Conservation (phyloP, 2,113 vertebrate genomes). For the Pachypanchax playfairii region DNA sequence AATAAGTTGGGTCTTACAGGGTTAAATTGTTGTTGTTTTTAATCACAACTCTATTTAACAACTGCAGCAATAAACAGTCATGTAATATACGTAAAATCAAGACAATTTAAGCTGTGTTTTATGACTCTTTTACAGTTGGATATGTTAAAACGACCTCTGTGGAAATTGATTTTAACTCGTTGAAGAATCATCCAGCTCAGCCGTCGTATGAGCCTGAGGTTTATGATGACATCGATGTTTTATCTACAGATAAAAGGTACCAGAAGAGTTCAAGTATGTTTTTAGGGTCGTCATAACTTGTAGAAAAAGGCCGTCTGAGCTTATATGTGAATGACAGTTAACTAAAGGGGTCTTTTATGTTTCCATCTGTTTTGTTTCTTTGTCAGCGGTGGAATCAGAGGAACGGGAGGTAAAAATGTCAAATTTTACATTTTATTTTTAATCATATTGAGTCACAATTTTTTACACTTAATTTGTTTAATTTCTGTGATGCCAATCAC, state of each 20-base stretch:
- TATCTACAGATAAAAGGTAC: conserved; percentile 74
- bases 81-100: too few relatives aligned
- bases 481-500: neutral
- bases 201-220: conserved; percentile 80
- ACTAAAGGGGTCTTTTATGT: too few relatives aligned
- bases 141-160: conserved; percentile 91
- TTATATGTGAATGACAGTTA: too few relatives aligned
- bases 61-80: too few relatives aligned
- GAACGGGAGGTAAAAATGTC: conserved; percentile 78
- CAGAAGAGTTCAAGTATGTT: neutral
- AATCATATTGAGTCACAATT: too few relatives aligned
- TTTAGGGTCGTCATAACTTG: too few relatives aligned
- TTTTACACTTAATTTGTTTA: neutral
- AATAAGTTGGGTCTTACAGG: too few relatives aligned
- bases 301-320: too few relatives aligned
- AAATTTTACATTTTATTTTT: neutral
- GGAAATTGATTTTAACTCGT: conserved; percentile 87
- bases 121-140: conserved; percentile 79
- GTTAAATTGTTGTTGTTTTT: too few relatives aligned
- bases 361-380: conserved; percentile 29
- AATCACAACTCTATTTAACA: too few relatives aligned
- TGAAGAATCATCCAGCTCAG: conserved; percentile 73
- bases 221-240: conserved; percentile 91
- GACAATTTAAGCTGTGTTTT: too few relatives aligned
- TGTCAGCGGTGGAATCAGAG: conserved; percentile 68